Base-by-base conservation (phyloP, 2,797 vertebrate species). In the Anguilla anguilla region DNA sequence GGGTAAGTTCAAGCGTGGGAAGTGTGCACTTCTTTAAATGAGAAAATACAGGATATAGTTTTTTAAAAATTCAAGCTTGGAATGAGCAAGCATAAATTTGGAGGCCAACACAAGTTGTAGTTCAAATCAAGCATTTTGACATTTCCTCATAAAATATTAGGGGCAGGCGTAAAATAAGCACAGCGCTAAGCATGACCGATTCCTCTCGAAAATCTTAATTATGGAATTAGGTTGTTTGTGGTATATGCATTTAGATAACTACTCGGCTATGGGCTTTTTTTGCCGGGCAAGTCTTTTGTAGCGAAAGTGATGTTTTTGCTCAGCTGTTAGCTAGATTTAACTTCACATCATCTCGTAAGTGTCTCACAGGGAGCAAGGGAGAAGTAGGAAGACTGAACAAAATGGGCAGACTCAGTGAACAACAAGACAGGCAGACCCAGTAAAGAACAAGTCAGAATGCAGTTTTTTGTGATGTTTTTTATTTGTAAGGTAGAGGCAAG, bases 161-260 rank as follows among this genome's bases (percentile, higher is more conserved):
- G 86, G 88, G 85, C 46, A 84, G 82, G 57, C 77, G 77, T 57
- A 86, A 85, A 31, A 35, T 82, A 88, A 91, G 89, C 84, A 89
- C 88, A 91, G 87, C 87, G 88, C 25, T 49, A 19, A 83, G 3
- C 64, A 35, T 83, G 55, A 86, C 59, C 72, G 61, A 43, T 51
- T 46, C 61, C 67, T 77, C 31, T 53, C 28, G 3, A 46, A 46
- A 46, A 67, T 49, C 25, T 83, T 57, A 84, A 46, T 88, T 79
- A 22, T 61, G 43, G 43, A 46, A 46, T 46, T 46, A 46, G 43
- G 11, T 15, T 35, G 28, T 39, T 6, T 2, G 2, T 77, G 72
- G 13, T 77, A 10, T 39, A 39, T 15, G 72, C 35, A 22, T 39
- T 77, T 77, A 6, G 72, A 6, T 69, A 28, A 64, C 28, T 72